Base-by-base conservation (phyloP, 2,888 invertebrate species). In the Latrodectus hesperus region DNA sequence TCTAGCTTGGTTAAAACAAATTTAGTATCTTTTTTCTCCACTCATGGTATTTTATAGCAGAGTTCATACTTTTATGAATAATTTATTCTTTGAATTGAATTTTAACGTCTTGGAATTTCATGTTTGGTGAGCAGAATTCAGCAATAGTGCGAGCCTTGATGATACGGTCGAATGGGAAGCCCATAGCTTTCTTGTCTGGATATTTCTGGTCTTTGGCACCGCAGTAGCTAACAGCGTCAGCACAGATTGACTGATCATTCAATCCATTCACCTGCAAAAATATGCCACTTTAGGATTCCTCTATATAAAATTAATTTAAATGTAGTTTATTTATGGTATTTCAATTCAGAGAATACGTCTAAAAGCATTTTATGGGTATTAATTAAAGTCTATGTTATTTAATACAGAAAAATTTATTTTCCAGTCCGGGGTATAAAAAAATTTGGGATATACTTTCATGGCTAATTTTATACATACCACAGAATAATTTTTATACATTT, bases 151-250 rank as follows among this genome's bases (percentile, higher is more conserved):
- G 67, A 16, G 84, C 80, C 11, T 80, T 75, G 81, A 88, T 81
- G 22, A 73, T 64, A 16, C 95, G 93, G 92, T 95, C 95, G 93
- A 95, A 95, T 14, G 97, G 97, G 93, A 94, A 97, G 72, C 97
- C 97, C 97, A 97, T 97, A 9, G 96, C 92, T 84, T 96, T 94
- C 60, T 94, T 94, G 92, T 97, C 97, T 0, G 97, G 97, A 92
- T 96, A 97, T 90, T 94, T 93, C 81, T 94, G 94, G 92, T 96
- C 96, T 79, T 94, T 94, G 17, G 96, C 93, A 1, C 97, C 97
- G 91, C 97, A 97, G 92, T 94, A 97, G 90, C 95, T 95, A 76
- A 94, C 94, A 0, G 96, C 96, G 91, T 96, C 95, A 70, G 94
- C 94, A 92, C 96, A 96, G 5, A 92, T 89, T 16, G 79, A 51